phyloP scores from a whole-genome alignment of 1,140 invertebrate genomes.

The Euwallacea fornicatus region DNA sequence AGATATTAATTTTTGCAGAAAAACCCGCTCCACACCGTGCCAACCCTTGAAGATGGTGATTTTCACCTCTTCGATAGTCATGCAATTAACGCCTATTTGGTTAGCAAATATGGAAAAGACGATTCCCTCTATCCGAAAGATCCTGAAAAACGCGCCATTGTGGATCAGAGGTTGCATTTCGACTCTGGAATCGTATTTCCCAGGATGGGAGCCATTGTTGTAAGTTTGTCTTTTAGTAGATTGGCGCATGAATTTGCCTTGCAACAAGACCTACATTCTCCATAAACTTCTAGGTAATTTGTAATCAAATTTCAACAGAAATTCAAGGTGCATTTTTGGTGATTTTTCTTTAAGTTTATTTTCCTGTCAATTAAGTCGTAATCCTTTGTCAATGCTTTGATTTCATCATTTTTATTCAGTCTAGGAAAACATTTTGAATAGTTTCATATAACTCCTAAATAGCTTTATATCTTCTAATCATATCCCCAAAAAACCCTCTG shows the following conservation, averaged over 20 bases:
- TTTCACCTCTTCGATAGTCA: slow-evolving; percentile 63
- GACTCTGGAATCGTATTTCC: slow-evolving; percentile 57
- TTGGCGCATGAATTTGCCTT: no score
- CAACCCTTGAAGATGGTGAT: slow-evolving; percentile 66
- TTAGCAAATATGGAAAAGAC: slow-evolving; percentile 60
- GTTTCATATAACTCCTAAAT: no score
- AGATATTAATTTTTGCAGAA: slow-evolving; percentile 23
- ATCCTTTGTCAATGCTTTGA: background rate
- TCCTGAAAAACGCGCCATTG: slow-evolving; percentile 56
- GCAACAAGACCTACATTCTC: no score
- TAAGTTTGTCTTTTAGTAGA: slow-evolving; percentile 18
- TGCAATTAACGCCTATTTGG: slow-evolving; percentile 63
- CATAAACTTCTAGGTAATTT: no score
- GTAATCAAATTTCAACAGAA: no score
- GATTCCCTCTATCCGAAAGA: slow-evolving; percentile 63
- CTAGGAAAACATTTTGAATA: no score
- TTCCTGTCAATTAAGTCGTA: background rate
- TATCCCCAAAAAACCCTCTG: no score
- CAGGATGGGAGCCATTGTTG: slow-evolving; percentile 49
- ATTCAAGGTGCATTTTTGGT: no score
- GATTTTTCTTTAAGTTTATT: no score
- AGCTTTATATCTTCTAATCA: no score
- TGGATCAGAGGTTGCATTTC: slow-evolving; percentile 59
- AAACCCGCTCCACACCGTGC: slow-evolving; percentile 66
- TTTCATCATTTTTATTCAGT: background rate